phyloP scores from a whole-genome alignment of 2,113 vertebrate species.

The Chloropsis hardwickii region DNA sequence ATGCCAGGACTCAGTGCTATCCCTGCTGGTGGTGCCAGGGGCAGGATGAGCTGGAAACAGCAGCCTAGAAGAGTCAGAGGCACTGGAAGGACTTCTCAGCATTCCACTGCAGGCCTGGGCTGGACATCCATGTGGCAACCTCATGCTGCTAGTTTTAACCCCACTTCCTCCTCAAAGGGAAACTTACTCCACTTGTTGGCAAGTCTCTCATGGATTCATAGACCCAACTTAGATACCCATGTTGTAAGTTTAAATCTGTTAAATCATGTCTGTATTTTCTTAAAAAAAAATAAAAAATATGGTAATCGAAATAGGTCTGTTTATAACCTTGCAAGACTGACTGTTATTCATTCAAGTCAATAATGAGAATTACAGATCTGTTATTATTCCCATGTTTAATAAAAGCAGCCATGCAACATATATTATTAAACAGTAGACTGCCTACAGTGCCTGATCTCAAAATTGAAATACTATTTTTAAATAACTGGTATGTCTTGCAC shows the following conservation, averaged over 20 bases:
- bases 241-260: not conserved
- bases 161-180: not conserved
- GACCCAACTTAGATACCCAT: not conserved
- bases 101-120: not conserved
- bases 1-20: not conserved
- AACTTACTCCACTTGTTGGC: not conserved
- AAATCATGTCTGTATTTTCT: not conserved
- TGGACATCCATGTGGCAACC: not conserved
- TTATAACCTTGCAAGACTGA: not conserved
- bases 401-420: not conserved
- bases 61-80: not conserved
- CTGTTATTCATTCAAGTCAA: not conserved
- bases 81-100: not conserved
- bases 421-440: not conserved
- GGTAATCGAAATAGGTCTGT: not conserved
- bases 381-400: not conserved
- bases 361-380: not conserved
- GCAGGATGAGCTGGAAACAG: not conserved
- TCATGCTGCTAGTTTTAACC: not conserved
- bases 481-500: not conserved
- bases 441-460: not conserved
- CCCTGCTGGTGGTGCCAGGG: not conserved
- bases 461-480: not conserved
- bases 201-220: not conserved
- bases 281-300: not conserved